Evolutionary conservation across 37 sponge, comb jelly and placozoan species (phyloP).

Genomic region (Hormiphora californensis): DNA sequence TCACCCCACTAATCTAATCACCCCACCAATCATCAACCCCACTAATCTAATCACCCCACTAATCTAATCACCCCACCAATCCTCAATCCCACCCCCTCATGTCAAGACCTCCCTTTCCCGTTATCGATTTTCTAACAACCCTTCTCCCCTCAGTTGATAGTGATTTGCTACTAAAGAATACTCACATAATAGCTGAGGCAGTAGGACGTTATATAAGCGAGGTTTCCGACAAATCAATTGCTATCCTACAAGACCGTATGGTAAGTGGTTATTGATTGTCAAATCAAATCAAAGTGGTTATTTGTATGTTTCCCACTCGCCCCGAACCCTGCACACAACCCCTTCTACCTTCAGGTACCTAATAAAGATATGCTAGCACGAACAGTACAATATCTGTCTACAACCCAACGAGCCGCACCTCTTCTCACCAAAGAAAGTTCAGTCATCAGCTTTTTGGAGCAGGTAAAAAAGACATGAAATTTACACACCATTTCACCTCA

Average conservation of each 20-base stretch:
- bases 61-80: too few species aligned
- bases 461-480: constrained; percentile 56
- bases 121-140: too few species aligned
- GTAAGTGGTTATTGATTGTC: neutral
- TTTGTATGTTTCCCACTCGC: neutral
- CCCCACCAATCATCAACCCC: too few species aligned
- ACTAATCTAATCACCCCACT: too few species aligned
- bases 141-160: constrained; percentile 32
- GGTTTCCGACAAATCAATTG: constrained; percentile 53
- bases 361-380: neutral
- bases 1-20: too few species aligned
- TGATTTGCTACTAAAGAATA: constrained; percentile 58
- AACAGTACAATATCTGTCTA: constrained; percentile 59
- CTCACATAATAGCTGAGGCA: constrained; percentile 68
- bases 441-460: constrained; percentile 60
- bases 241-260: constrained; percentile 22
- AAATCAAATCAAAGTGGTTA: neutral
- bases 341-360: neutral
- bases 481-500: too few species aligned
- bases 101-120: too few species aligned
- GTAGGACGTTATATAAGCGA: constrained; percentile 68
- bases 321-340: neutral
- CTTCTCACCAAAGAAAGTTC: constrained; percentile 67
- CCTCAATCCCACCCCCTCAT: too few species aligned
- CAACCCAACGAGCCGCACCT: constrained; percentile 68